Evolutionary conservation across 2,888 invertebrate genomes (phyloP), one percentile per base, ranked within the genome.

Genomic region (Heliothis peltigera): DNA sequence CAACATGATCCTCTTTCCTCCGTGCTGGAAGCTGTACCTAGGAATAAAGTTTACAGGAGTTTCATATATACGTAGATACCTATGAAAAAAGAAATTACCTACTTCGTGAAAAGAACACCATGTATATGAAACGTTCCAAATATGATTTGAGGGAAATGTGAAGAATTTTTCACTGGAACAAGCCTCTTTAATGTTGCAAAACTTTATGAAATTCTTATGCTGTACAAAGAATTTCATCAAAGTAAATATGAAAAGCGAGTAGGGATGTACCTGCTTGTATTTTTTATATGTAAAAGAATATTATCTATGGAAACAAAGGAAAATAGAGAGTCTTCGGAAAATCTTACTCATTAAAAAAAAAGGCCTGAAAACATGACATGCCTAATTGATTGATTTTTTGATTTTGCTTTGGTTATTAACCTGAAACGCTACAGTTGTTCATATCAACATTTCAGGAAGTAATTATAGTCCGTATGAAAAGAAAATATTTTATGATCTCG

Each of bases 181-280:
- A 64, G 52, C 44, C 21, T 53, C 54, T 67, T 60, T 62, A 42
- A 59, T 69, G 60, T 72, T 67, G 47, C 51, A 39, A 63, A 69
- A 56, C 64, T 77, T 75, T 75, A 83, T 83, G 68, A 80, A 79
- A 82, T 83, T 83, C 75, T 64, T 82, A 39, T 48, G n/a, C 57
- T 35, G 32, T 44, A 53, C 43, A 42, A 56, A 51, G 64, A 76
- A 73, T 61, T 69, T 77, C 59, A 61, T 71, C 35, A 64, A 55
- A 64, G 32, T 47, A 42, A 57, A 68, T 60, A 22, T 47, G 12
- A 19, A 66, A 42, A 43, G 46, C n/a, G 32, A 49, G 25, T 39
- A 19, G 15, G 8, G 12, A 4, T 39, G 39, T 39, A 39, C 35
- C 35, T 35, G 3, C n/a, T 15, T 5, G 39, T n/a, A 6, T 8